A percentile compares a stretch with the other conserved stretches of the same genome.
These are phyloP conservation scores for Drepana falcataria DNA, from an alignment of 2,888 invertebrate genomes.

Conservation along the genomic window DNA sequence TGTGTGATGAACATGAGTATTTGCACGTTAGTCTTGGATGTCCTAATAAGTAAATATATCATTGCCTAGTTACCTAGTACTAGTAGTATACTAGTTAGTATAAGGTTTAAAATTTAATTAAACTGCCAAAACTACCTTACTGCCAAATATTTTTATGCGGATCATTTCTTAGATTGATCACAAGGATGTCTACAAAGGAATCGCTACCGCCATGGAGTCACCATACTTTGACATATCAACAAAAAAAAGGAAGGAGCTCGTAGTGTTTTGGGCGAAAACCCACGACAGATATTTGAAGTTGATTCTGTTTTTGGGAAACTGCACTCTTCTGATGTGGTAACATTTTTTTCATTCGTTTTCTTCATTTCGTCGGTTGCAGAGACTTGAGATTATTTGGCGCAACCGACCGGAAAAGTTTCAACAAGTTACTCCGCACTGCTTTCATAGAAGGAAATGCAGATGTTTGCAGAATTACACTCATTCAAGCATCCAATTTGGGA, in stretches of 20 bases:
- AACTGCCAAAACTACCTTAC: no score
- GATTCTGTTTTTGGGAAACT: conserved; percentile 37
- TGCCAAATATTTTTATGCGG: not conserved
- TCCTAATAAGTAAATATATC: no score
- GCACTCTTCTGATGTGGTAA: conserved; percentile 52
- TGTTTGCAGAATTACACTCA: not conserved
- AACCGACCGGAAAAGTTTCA: not conserved
- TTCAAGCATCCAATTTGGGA: no score
- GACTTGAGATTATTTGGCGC: not conserved
- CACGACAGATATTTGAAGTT: conserved; percentile 41
- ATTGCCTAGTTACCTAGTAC: no score
- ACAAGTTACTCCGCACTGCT: not conserved
- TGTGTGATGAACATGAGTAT: no score
- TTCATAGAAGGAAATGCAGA: not conserved
- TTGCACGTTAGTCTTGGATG: no score
- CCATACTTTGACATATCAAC: conserved; percentile 50
- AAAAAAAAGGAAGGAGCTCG: conserved; percentile 29
- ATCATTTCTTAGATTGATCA: conserved; percentile 33
- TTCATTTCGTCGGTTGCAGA: not conserved
- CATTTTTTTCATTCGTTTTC: conserved; percentile 2
- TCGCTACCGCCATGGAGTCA: conserved; percentile 52
- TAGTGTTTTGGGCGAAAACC: conserved; percentile 42
- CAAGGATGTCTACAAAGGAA: conserved; percentile 37
- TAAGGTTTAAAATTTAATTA: not conserved
- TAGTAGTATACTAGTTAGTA: not conserved